Percentiles rank a stretch among this genome's conserved stretches.
These are phyloP conservation scores for Thumatha senex DNA, from an alignment of 2,888 invertebrate genomes.

Conservation along the genomic window DNA sequence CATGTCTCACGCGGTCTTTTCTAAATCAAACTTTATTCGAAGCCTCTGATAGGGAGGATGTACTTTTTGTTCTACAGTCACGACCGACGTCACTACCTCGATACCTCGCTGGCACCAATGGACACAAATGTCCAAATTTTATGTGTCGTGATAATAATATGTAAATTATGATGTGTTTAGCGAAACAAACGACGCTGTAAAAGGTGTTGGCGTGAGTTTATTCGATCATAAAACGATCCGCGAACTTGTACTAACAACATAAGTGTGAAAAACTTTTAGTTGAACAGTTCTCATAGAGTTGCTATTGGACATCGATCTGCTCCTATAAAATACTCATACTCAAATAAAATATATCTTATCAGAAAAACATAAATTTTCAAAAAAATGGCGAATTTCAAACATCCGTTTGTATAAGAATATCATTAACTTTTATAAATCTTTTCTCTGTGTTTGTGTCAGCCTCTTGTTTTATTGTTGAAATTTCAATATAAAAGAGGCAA, in stretches of 20 bases:
- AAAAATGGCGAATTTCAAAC: slow-evolving; percentile 8
- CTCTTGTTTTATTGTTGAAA: slow-evolving; percentile 38
- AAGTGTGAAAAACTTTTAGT: slow-evolving; percentile 37
- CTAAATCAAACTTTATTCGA: slow-evolving; percentile 53
- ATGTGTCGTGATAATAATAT: slow-evolving; percentile 52
- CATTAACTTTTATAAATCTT: slow-evolving; percentile 18
- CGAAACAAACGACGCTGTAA: slow-evolving; percentile 53
- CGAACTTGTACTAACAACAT: slow-evolving; percentile 39
- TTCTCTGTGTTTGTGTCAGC: slow-evolving; percentile 33
- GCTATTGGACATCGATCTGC: slow-evolving; percentile 24
- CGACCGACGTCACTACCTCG: slow-evolving; percentile 32
- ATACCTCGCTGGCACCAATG: slow-evolving; percentile 45
- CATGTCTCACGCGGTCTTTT: slow-evolving; percentile 54
- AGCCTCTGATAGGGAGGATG: slow-evolving; percentile 9
- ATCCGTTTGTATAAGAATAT: slow-evolving; percentile 10
- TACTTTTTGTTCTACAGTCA: slow-evolving; percentile 31
- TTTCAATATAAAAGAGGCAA: slow-evolving; percentile 44
- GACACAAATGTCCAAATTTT: slow-evolving; percentile 43
- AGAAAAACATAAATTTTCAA: slow-evolving; percentile 18
- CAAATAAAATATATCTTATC: slow-evolving; percentile 22
- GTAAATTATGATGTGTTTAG: slow-evolving; percentile 53
- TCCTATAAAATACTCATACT: slow-evolving; percentile 2
- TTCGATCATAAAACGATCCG: slow-evolving; percentile 41
- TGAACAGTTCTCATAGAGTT: slow-evolving; percentile 23
- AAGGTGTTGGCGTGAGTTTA: slow-evolving; percentile 38